Base-by-base conservation (phyloP, 2,797 vertebrate genomes). In the Brachymystax lenok region DNA sequence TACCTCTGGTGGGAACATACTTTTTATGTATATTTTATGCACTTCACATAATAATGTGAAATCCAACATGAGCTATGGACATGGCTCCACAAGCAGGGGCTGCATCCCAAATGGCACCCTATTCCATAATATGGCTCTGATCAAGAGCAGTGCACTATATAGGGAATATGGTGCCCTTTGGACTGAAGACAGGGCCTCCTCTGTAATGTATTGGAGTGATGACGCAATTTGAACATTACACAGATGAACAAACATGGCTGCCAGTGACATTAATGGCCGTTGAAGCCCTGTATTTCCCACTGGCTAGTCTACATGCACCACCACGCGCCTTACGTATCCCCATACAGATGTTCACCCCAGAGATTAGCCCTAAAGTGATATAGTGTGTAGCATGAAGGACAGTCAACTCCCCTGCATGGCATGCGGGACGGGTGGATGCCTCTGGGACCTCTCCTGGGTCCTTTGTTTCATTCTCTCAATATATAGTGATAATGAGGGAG, bases 331-430 rank as follows among this genome's bases (percentile, higher is more conserved):
- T 80, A 46, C 82, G 81, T 82, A 74, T 90, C 82, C 83, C 81
- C 83, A 56, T 80, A 70, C 89, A 93, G 89, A 92, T 87, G 91
- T 92, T 94, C 83, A 85, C 92, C 87, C 85, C 82, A 1, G 90
- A 92, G 86, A 84, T 82, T 80, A 78, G 76, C 80, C 83, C 21
- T 12, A 12, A 3, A 68, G 81, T 91, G 88, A 91, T 93, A 87
- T 88, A 86, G 82, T 85, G 79, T 83, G 79, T 46, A 73, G 87
- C 82, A 14, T 83, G 84, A 89, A 85, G 79, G 87, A 89, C 82
- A 82, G 77, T 84, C 80, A 78, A 79, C 87, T 89, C 86, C 81
- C 79, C 78, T 68, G 74, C 84, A 85, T 79, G 78, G 76, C 10
- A 63, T 2, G 59, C 24, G 21, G 24, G 59, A 63, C n/a, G 5